Conservation (phyloP, 2,113 vertebrate genomes). For the Hydrochoerus hydrochaeris region DNA sequence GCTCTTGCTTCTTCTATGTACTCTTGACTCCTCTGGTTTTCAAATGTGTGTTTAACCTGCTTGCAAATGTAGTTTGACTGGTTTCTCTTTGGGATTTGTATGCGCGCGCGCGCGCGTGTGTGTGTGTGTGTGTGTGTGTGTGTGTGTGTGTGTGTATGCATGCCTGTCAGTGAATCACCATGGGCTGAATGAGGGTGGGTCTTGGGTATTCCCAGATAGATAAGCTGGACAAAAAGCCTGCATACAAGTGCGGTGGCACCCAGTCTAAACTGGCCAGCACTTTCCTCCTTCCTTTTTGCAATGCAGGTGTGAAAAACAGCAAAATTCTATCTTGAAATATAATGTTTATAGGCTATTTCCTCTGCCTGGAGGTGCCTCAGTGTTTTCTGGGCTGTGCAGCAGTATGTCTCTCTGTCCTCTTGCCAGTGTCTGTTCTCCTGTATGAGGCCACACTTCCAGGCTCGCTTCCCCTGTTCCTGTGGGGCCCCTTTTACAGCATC, state of each 20-base stretch:
- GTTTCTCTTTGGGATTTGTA: not conserved
- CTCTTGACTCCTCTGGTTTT: not conserved
- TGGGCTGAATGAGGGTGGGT: not conserved
- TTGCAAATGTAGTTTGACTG: not conserved
- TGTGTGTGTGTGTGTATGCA: too few relatives aligned
- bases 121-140: too few relatives aligned
- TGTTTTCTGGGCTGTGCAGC: not conserved
- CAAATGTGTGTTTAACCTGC: not conserved
- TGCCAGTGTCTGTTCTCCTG: not conserved
- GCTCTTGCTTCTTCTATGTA: not conserved
- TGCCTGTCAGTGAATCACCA: not conserved
- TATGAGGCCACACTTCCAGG: not conserved
- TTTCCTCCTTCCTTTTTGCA: not conserved
- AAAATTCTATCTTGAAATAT: slow-evolving; percentile 5
- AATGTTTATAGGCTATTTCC: not conserved
- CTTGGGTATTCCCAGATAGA: not conserved
- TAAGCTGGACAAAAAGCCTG: not conserved
- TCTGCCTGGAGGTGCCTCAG: not conserved
- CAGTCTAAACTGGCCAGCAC: not conserved
- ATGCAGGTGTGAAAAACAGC: not conserved
- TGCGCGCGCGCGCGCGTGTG: too few relatives aligned
- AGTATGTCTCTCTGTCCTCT: not conserved
- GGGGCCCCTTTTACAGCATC: too few relatives aligned
- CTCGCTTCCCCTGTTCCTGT: not conserved
- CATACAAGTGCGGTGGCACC: not conserved